Base-by-base conservation (phyloP, 1,140 invertebrate genomes). In the Drosophila tristis region DNA sequence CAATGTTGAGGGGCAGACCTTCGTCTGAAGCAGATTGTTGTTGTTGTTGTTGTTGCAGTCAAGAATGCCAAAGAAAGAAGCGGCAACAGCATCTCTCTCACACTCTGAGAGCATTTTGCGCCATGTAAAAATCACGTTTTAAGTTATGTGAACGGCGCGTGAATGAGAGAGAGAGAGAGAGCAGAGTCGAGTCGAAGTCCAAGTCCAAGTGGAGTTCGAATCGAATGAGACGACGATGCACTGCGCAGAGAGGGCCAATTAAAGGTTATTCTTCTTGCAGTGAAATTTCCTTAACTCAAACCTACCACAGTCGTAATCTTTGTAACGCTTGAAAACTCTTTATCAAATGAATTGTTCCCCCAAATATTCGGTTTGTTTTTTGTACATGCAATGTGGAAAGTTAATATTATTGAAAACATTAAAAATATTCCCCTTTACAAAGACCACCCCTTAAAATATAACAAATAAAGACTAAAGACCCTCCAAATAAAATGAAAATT, bases 61-160 rank as follows among this genome's bases (percentile, higher is more conserved):
- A 80, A 85, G 80, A 85, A 84, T 84, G 72, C 66, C 74, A 50
- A 43, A 20, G 29, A 23, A 58, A 50, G 51, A 64, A 23, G 48
- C 49, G 60, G 72, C 72, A 56, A 53, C 53, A 48, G 44, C 74
- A 58, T 44, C 35, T 11, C 9, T 39, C 35, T 57, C 35, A 35
- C 57, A 42, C 29, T 60, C 47, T 57, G 39, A 31, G 15, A 55
- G 31, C 66, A 61, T 73, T 68, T 48, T 75, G 59, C 81, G 47
- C 63, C 77, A 84, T 82, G 80, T 79, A 61, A 71, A 81, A 82
- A 84, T 82, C 80, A 82, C 80, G 75, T 84, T 82, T 82, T 68
- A 66, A 79, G 80, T 84, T 82, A 82, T 82, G 80, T 84, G 80
- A 82, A 82, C 80, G 61, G 71, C 75, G 80, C 81, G 80, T 84